Evolutionary conservation across 2,797 vertebrate genomes (phyloP).

Genomic region (Ammospiza maritima): DNA sequence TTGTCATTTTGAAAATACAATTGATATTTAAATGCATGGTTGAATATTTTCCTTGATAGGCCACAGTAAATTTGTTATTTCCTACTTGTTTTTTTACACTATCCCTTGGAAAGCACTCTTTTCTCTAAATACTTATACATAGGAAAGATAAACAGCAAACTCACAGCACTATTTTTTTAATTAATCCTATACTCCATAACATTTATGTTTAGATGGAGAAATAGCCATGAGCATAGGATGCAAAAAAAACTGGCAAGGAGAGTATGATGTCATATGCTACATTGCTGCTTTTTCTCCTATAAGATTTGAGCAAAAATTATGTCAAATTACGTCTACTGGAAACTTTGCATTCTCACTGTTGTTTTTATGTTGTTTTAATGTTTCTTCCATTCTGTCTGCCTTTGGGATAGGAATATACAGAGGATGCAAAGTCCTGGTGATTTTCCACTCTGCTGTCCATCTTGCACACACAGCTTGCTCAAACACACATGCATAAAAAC

Average conservation of each 20-base stretch:
- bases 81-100: background rate
- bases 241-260: background rate
- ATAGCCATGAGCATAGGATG: accelerated
- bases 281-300: background rate
- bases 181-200: background rate
- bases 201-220: background rate
- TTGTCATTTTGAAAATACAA: background rate
- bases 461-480: background rate
- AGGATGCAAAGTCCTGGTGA: background rate
- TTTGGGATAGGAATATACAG: background rate
- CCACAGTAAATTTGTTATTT: background rate
- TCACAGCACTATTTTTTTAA: background rate
- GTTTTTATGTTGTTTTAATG: background rate
- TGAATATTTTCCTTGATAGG: background rate
- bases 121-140: background rate
- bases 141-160: background rate
- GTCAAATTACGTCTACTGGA: background rate
- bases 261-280: background rate
- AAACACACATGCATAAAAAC: background rate
- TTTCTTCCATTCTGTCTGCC: background rate
- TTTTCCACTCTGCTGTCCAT: background rate
- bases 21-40: background rate
- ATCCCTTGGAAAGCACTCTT: background rate
- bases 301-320: background rate
- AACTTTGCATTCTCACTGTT: background rate